A percentile compares a stretch with the other conserved stretches of the same genome.
Conservation (phyloP, 2,888 invertebrate genomes). For the Oeneis ivallda region DNA sequence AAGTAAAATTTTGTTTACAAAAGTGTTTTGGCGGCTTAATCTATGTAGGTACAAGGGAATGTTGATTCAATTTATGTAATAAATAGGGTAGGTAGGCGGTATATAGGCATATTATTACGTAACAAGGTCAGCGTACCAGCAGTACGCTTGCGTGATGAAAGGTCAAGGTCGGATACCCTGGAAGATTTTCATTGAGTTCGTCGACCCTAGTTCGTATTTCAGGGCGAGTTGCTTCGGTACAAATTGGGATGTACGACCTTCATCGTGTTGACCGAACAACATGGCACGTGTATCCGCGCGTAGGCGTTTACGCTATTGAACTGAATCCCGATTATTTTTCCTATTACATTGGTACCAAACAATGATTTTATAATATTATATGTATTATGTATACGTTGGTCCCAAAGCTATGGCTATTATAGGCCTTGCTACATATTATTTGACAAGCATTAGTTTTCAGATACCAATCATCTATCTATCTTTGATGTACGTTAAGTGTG, state of each 20-base stretch:
- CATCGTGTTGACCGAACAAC: conserved; percentile 64
- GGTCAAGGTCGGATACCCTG: conserved; percentile 77
- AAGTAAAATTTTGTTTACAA: conserved; percentile 14
- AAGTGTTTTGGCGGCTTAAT: conserved; percentile 6
- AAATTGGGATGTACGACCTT: conserved; percentile 62
- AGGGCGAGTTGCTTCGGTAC: conserved; percentile 67
- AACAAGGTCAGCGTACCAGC: conserved; percentile 77
- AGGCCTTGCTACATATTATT: conserved; percentile 19
- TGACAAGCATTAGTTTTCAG: conserved; percentile 4
- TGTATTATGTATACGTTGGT: too few relatives aligned
- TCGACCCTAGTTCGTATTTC: conserved; percentile 70
- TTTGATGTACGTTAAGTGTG: too few relatives aligned
- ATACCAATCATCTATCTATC: neutral
- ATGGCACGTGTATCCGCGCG: conserved; percentile 69
- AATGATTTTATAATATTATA: too few relatives aligned
- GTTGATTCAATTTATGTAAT: conserved; percentile 27
- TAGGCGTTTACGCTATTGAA: conserved; percentile 56
- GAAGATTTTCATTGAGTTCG: conserved; percentile 77
- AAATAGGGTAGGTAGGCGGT: conserved; percentile 41
- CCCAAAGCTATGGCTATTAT: neutral
- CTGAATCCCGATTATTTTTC: conserved; percentile 33
- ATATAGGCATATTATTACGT: conserved; percentile 60
- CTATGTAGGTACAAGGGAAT: conserved; percentile 15
- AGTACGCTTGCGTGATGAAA: conserved; percentile 76
- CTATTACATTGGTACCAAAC: conserved; percentile 7